Conservation (phyloP, 2,113 vertebrate genomes). For the crab-eating macaque (Macaca fascicularis) region T2T-MFA8v1.1 NC_088377.1:5057501-5058000, state of each 20-base stretch:
- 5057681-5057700: background rate
- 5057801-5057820: background rate
- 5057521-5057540: background rate
- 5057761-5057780: accelerated
- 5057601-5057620: background rate
- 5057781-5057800: background rate
- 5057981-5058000: too few species aligned
- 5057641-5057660: accelerated
- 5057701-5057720: background rate
- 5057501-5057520: background rate
- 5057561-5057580: accelerated
- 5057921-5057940: background rate
- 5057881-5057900: background rate
- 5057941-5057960: background rate
- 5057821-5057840: background rate
- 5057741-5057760: background rate
- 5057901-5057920: background rate
- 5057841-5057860: background rate
- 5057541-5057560: background rate
- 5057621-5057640: accelerated
- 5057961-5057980: background rate
- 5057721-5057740: background rate
- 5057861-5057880: background rate
- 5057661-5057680: background rate
- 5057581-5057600: background rate